Evolutionary conservation across 2,113 vertebrate genomes (phyloP), one percentile per base, ranked within the genome.

Genomic region (Myrmophylax atrothorax): DNA sequence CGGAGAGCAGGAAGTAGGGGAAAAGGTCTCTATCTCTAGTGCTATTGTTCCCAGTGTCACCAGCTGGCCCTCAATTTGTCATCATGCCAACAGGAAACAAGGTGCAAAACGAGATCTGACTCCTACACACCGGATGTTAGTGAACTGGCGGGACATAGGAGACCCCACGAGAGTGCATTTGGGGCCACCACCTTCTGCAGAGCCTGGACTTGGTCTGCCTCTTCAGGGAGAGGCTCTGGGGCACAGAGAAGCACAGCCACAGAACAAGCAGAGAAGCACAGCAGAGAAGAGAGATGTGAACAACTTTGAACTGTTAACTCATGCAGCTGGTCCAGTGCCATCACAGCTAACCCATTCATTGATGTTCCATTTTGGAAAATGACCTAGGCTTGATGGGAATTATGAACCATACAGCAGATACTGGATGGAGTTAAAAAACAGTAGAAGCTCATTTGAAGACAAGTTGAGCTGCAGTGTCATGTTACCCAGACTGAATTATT

Each of bases 401-500:
- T 89, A 87, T 37, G 69, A 94, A 82, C 80, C 42, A 52, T 75
- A 52, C 4, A 55, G 76, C 1, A 0, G 75, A 93, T 63, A 58
- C 74, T 68, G 53, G 40, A 74, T 16, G 10, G 38, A 92, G 66
- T 28, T 80, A 83, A 81, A 89, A 84, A 91, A 6, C 62, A 69
- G 81, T 6, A 83, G 67, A 94, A 88, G 28, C 72, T 80, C 67
- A 77, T 69, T 50, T 77, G 64, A 94, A 90, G 83, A 90, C 47
- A 69, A 93, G 50, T 14, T 77, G 75, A 85, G 82, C 68, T 89
- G 67, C 72, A 92, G 94, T 67, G 76, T 96, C 82, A 59, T 37
- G 50, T 95, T 95, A 94, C 92, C 75, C 83, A 91, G 90, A 90
- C 82, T 28, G 84, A 85, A 83, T 85, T 67, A 90, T 97, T 94